Evolutionary conservation across 2,113 vertebrate genomes (phyloP).

Genomic region (Emydura subglobosa): DNA sequence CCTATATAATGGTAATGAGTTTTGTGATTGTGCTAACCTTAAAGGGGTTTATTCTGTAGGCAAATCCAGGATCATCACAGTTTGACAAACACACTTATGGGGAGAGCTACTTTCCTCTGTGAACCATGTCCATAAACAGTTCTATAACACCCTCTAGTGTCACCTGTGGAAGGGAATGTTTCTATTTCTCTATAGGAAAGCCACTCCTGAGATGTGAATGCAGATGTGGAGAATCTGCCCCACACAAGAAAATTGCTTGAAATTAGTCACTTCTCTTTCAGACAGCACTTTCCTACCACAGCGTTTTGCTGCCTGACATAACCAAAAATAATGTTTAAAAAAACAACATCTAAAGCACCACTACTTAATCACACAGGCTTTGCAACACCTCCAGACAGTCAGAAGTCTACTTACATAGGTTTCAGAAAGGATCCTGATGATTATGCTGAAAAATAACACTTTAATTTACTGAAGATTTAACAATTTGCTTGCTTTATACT

Average conservation of each 20-base stretch:
- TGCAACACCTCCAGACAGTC: background rate
- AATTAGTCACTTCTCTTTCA: background rate
- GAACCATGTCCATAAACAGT: accelerated
- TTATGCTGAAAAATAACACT: background rate
- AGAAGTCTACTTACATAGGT: background rate
- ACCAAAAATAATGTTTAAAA: background rate
- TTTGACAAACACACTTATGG: accelerated
- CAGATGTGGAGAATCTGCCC: background rate
- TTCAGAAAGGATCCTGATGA: background rate
- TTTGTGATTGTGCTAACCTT: background rate
- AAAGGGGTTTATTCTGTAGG: background rate
- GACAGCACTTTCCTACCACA: background rate
- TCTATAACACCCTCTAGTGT: background rate
- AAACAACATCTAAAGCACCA: background rate
- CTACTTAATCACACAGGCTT: background rate
- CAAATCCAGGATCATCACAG: background rate
- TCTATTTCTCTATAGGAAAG: background rate
- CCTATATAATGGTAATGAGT: background rate
- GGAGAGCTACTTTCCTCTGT: background rate
- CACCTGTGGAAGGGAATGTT: background rate
- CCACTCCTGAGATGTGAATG: background rate
- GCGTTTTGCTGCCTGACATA: background rate
- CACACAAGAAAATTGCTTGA: background rate
- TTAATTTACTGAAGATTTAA: background rate
- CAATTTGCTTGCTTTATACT: background rate